Percentiles rank a stretch among this genome's conserved stretches.
These are phyloP conservation scores for Drosophila nr. medialis DNA, from an alignment of 2,888 invertebrate species.

Conservation along the genomic window DNA sequence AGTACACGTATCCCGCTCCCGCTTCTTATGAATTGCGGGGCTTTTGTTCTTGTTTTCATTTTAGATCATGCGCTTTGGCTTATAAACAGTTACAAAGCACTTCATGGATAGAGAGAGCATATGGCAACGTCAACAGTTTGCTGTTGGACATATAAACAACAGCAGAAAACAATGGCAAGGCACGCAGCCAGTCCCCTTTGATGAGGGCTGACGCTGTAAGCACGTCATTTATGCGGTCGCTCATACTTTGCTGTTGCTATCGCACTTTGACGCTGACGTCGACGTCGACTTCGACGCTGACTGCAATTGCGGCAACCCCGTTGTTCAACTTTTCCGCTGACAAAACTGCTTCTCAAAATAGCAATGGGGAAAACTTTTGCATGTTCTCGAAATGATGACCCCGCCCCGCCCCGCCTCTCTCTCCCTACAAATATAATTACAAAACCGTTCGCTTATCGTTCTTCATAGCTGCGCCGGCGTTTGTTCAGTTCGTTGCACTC, in stretches of 20 bases:
- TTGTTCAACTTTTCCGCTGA: conserved; percentile 71
- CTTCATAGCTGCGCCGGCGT: conserved; percentile 31
- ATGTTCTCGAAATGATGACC: conserved; percentile 52
- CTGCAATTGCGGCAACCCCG: conserved; percentile 21
- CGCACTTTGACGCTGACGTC: conserved; percentile 60
- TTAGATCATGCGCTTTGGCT: conserved; percentile 66
- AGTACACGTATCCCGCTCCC: conserved; percentile 4
- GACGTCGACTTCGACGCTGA: conserved; percentile 17
- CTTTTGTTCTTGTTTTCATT: conserved; percentile 50
- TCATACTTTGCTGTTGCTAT: conserved; percentile 58
- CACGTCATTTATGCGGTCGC: conserved; percentile 66
- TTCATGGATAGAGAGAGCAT: conserved; percentile 36
- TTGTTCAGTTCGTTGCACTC: conserved; percentile 71
- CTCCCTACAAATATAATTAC: conserved; percentile 66
- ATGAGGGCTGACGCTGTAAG: conserved; percentile 61
- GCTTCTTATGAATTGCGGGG: conserved; percentile 38
- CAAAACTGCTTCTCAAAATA: conserved; percentile 65
- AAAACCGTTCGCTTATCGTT: conserved; percentile 69
- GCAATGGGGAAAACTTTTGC: conserved; percentile 56
- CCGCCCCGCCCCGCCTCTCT: conserved; percentile 7
- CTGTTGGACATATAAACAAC: conserved; percentile 66
- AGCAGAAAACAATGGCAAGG: conserved; percentile 38
- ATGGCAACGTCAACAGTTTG: conserved; percentile 75
- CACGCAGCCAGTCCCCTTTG: conserved; percentile 45
- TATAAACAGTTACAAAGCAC: conserved; percentile 69